Evolutionary conservation across 2,113 vertebrate species (phyloP), one percentile per base, ranked within the genome.

Genomic region (Psittacula cyanocephala): DNA sequence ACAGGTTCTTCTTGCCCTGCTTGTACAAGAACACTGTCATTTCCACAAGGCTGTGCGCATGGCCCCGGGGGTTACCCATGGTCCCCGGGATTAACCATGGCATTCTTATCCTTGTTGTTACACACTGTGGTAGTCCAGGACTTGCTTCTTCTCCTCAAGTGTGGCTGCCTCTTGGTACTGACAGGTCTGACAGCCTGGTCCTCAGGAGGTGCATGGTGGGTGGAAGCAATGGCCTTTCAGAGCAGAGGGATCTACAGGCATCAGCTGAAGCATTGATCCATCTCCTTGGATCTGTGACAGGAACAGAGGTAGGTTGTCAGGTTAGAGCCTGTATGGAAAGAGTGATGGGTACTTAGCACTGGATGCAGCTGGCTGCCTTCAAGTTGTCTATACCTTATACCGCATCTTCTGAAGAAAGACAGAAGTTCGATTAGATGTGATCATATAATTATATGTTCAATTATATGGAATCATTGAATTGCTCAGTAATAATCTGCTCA

Each of bases 21-120:
- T 67, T 57, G 46, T 11, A 44, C 9, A 20, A 63, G 35, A n/a
- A 57, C 31, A 11, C 7, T 23, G 33, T 18, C 6, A 25, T 28
- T 63, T 92, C 35, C 64, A 25, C 3, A 9, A 37, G 31, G 17
- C 6, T 25, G 23, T 17, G 5, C 7, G 4, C 12, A 10, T 8
- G 35, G 1, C 14, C 41, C 37, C 0, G 0, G 22, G n/a, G 18
- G 19, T 76, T 22, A 11, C 16, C 28, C 46, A 18, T 24, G 27
- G 41, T n/a, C 41, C 37, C 1, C 0, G 33, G n/a, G 16, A 17
- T 76, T 22, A 13, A 27, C 35, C 46, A 35, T 24, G 27, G 50
- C 7, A n/a, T 70, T 64, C 46, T 76, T 0, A 1, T 18, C 27
- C 13, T 23, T 55, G 10, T 19, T 75, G 11, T 46, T 43, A 13